phyloP scores from a whole-genome alignment of 2,797 vertebrate genomes.

The Pagetopsis macropterus region DNA sequence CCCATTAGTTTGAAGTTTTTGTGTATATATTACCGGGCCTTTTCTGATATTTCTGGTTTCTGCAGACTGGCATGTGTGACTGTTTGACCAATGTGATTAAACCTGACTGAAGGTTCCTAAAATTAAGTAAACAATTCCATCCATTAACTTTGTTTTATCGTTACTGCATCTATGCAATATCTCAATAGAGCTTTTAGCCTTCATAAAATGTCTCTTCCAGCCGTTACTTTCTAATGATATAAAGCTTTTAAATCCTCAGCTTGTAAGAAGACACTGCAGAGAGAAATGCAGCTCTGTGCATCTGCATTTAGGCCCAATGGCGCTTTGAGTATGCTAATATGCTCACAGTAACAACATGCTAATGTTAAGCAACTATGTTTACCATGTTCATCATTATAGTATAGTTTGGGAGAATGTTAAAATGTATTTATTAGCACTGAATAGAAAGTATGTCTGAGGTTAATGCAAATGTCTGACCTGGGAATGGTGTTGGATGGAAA shows the following conservation, averaged over 20 bases:
- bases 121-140: conserved; percentile 4
- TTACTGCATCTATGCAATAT: neutral
- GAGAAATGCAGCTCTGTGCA: neutral
- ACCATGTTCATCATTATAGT: neutral
- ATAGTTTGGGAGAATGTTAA: neutral
- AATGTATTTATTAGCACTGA: conserved; percentile 2
- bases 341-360: neutral
- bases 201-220: neutral
- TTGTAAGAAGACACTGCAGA: neutral
- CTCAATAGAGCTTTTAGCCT: neutral
- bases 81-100: conserved; percentile 24
- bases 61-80: conserved; percentile 6
- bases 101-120: neutral
- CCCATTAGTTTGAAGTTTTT: conserved; percentile 1
- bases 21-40: neutral
- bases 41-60: conserved; percentile 19
- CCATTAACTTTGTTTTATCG: conserved; percentile 13
- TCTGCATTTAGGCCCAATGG: neutral
- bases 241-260: neutral
- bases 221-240: neutral
- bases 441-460: neutral
- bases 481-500: neutral
- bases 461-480: neutral
- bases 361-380: neutral
- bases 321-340: neutral